These are phyloP conservation scores for Sinodicranocentrus sp. DNA, from an alignment of 2,888 invertebrate genomes.

Conservation along the genomic window DNA sequence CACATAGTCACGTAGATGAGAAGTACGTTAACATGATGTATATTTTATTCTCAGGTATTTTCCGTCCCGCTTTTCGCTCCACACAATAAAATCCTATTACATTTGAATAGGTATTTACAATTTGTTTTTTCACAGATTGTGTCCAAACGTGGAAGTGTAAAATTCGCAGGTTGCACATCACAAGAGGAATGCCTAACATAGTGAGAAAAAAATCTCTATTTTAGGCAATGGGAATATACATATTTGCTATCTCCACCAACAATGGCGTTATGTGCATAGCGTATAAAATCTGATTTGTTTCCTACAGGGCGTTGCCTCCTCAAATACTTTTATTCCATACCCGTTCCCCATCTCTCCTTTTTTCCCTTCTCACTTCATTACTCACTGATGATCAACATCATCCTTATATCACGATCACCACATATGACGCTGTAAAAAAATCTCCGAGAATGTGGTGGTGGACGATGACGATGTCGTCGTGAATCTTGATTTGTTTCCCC, in stretches of 20 bases:
- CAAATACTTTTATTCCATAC: constrained; percentile 13
- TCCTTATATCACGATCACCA: background rate
- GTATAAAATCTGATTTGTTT: constrained; percentile 44
- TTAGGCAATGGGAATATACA: constrained; percentile 9
- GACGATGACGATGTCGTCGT: constrained; percentile 12
- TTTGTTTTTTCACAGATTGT: too few species aligned
- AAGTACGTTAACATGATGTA: too few species aligned
- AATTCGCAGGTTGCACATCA: too few species aligned
- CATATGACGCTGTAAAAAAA: constrained; percentile 2
- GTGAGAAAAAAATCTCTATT: constrained; percentile 40
- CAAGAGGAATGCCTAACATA: too few species aligned
- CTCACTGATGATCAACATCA: constrained; percentile 33
- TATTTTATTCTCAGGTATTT: too few species aligned
- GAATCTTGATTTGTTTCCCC: constrained; percentile 41
- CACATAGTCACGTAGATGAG: too few species aligned
- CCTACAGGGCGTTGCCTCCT: constrained; percentile 46
- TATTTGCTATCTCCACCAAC: background rate
- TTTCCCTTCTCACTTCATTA: constrained; percentile 54
- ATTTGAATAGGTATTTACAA: too few species aligned
- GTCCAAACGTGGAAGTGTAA: too few species aligned
- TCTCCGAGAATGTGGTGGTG: background rate
- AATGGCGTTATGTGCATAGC: background rate
- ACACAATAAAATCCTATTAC: too few species aligned
- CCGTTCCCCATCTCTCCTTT: constrained; percentile 33
- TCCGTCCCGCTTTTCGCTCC: too few species aligned